Conservation (phyloP, 2,888 invertebrate species). For the Oxycera nigricornis region DNA sequence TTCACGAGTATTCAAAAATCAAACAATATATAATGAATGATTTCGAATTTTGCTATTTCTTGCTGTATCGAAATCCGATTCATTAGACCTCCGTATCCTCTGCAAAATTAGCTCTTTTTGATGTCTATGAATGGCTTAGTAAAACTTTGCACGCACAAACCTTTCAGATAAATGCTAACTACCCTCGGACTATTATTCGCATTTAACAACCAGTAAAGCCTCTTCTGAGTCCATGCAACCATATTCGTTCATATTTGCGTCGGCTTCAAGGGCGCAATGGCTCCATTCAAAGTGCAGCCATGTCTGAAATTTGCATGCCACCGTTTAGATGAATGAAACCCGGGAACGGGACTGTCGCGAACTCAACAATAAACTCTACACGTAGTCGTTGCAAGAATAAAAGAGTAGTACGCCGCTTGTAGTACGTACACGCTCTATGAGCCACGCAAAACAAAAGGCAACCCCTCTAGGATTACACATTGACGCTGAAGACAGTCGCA, state of each 20-base stretch:
- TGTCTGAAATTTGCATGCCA: background rate
- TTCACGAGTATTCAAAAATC: no score
- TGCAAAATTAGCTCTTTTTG: no score
- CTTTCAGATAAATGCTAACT: no score
- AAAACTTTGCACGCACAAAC: no score
- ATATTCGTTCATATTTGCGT: background rate
- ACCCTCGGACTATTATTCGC: no score
- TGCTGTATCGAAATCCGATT: no score
- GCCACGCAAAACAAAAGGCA: background rate
- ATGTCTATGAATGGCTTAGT: no score
- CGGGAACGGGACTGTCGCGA: background rate
- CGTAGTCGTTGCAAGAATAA: background rate
- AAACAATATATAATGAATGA: no score
- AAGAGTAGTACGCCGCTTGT: background rate
- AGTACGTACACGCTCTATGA: background rate
- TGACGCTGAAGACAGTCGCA: background rate
- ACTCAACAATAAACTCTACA: background rate
- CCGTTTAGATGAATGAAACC: background rate
- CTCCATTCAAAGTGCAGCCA: background rate
- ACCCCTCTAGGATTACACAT: background rate
- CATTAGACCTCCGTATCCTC: no score
- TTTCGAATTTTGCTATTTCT: no score
- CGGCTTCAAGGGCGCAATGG: background rate
- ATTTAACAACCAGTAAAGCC: no score
- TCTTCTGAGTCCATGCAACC: no score